Conservation (phyloP, 2,797 vertebrate genomes). For the Coranthus polyacanthus region DNA sequence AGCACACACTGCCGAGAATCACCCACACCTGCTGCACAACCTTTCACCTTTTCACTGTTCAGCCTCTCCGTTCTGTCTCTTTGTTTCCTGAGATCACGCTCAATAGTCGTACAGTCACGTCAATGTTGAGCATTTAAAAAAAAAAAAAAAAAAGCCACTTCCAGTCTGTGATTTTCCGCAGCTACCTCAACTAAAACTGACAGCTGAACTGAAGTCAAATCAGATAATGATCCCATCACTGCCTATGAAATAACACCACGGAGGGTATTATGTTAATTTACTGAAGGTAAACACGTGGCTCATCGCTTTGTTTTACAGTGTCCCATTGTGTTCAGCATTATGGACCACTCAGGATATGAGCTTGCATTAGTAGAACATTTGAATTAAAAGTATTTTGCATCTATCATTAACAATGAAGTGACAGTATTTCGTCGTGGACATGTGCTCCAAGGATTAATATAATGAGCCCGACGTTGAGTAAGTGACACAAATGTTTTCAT, state of each 20-base stretch:
- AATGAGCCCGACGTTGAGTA: too few relatives aligned
- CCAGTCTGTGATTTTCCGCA: slow-evolving; percentile 12
- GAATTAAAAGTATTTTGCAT: background rate
- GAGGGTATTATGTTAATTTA: too few relatives aligned
- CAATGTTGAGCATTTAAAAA: background rate
- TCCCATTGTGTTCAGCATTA: background rate
- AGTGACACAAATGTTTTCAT: too few relatives aligned
- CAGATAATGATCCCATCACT: background rate
- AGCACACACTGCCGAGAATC: slow-evolving; percentile 43
- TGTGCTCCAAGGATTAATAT: too few relatives aligned
- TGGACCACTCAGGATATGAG: too few relatives aligned
- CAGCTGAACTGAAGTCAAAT: background rate
- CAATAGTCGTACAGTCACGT: slow-evolving; percentile 7
- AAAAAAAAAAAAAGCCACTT: too few relatives aligned
- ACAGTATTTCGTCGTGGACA: background rate
- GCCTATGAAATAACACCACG: background rate
- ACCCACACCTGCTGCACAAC: slow-evolving; percentile 30
- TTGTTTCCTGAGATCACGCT: background rate
- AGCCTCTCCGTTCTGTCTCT: background rate
- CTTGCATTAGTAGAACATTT: too few relatives aligned
- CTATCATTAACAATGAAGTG: background rate
- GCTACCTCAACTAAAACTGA: background rate
- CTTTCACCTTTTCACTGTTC: slow-evolving; percentile 13
- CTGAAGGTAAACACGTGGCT: background rate
- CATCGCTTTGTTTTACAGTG: too few relatives aligned